Conservation (phyloP, 2,888 invertebrate species). For the Agrotis puta region DNA sequence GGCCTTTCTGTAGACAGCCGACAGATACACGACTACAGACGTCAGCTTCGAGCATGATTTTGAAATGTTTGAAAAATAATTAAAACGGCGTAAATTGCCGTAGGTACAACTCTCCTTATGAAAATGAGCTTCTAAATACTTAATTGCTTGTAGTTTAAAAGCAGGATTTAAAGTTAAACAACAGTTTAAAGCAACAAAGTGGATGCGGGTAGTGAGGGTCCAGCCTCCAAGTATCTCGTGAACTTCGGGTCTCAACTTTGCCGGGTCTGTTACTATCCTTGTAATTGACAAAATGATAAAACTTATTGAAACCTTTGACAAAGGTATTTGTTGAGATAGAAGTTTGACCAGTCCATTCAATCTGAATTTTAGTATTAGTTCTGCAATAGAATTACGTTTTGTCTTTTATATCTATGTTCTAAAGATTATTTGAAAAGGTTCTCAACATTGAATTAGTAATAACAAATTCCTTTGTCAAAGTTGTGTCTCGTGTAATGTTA, state of each 20-base stretch:
- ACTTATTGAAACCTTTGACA: conserved; percentile 75
- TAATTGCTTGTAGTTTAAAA: conserved; percentile 85
- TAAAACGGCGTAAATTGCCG: conserved; percentile 68
- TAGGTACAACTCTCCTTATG: conserved; percentile 80
- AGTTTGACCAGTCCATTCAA: conserved; percentile 17
- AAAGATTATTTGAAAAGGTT: conserved; percentile 11
- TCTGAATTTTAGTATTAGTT: conserved; percentile 9
- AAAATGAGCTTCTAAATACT: conserved; percentile 77
- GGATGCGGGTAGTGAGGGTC: conserved; percentile 86
- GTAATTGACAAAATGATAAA: conserved; percentile 74
- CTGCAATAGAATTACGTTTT: conserved; percentile 2
- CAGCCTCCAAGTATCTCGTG: conserved; percentile 89
- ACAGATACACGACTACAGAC: conserved; percentile 70
- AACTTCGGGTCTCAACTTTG: conserved; percentile 80
- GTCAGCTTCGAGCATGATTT: conserved; percentile 78
- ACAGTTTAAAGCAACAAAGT: conserved; percentile 80
- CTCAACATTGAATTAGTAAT: conserved; percentile 9
- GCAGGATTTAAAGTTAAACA: conserved; percentile 81
- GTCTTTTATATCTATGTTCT: conserved; percentile 8
- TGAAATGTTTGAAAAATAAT: conserved; percentile 54
- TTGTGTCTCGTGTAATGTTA: conserved; percentile 45
- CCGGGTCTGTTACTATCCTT: conserved; percentile 80
- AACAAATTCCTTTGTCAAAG: conserved; percentile 64
- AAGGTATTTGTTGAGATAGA: conserved; percentile 70
- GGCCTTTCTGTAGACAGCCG: conserved; percentile 66